phyloP scores from a whole-genome alignment of 2,113 vertebrate species.

The Craseonycteris thonglongyai region DNA sequence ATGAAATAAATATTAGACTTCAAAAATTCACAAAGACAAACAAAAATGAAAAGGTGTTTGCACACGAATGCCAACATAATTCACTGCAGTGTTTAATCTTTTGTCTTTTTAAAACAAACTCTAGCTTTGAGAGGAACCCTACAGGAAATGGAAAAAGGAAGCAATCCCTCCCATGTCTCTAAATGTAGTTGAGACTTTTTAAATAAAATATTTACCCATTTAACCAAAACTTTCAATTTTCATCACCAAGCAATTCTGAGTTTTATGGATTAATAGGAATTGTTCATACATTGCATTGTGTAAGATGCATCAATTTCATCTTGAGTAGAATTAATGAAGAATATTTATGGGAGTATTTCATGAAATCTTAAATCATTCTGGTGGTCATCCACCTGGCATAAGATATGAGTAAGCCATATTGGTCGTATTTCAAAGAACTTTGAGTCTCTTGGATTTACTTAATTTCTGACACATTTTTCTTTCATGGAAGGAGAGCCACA shows the following conservation, averaged over 20 bases:
- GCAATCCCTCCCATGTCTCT: neutral
- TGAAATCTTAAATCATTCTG: neutral
- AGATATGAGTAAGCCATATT: neutral
- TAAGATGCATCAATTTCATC: neutral
- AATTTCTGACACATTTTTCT: neutral
- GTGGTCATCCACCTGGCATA: neutral
- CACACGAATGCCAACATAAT: neutral
- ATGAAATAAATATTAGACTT: slow-evolving; percentile 26
- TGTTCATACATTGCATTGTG: neutral
- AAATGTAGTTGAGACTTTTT: neutral
- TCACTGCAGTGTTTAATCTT: slow-evolving; percentile 8
- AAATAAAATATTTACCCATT: neutral
- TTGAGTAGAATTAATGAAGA: neutral
- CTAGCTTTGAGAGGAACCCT: neutral
- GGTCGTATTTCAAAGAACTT: neutral
- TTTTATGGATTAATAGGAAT: neutral
- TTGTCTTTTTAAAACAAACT: slow-evolving; percentile 53
- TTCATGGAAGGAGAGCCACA: neutral
- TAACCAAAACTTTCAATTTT: neutral
- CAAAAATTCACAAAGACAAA: neutral
- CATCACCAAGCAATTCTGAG: neutral
- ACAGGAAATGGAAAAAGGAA: slow-evolving; percentile 27
- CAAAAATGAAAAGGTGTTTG: slow-evolving; percentile 29
- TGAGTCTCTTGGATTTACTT: neutral
- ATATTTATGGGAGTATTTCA: neutral